Conservation (phyloP, 2,113 vertebrate genomes). For the Platycercus adscitus region DNA sequence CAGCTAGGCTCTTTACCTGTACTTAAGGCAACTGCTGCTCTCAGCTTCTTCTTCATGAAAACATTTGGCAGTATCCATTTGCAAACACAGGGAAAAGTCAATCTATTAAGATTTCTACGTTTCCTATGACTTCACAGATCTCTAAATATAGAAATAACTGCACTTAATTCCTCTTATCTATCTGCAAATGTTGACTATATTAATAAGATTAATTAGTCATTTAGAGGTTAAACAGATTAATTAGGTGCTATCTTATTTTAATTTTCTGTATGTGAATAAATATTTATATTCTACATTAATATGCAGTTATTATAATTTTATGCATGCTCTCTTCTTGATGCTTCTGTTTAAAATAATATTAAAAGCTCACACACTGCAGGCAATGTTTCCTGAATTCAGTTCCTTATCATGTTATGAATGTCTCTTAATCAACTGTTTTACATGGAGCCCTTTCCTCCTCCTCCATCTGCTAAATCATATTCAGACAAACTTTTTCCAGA, state of each 20-base stretch:
- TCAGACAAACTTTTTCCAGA: not conserved
- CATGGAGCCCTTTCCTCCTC: not conserved
- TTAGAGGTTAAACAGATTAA: conserved; percentile 4
- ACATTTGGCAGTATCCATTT: not conserved
- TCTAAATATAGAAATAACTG: not conserved
- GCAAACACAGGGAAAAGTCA: not conserved
- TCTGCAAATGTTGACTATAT: not conserved
- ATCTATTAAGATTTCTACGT: not conserved
- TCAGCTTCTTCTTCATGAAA: not conserved
- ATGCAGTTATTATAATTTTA: not conserved
- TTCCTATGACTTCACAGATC: not conserved
- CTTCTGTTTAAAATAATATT: not conserved
- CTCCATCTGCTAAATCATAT: not conserved
- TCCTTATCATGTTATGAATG: not conserved
- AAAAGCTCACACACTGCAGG: not conserved
- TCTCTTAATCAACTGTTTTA: not conserved
- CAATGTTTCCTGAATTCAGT: not conserved
- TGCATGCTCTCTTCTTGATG: not conserved
- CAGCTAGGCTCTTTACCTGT: not conserved
- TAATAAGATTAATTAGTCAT: conserved; percentile 4
- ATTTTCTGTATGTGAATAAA: not conserved
- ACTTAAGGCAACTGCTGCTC: not conserved
- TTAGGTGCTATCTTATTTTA: not conserved
- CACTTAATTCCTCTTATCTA: not conserved
- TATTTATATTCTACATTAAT: not conserved